Conservation (phyloP, 2,888 invertebrate genomes). For the Macropis europaea region DNA sequence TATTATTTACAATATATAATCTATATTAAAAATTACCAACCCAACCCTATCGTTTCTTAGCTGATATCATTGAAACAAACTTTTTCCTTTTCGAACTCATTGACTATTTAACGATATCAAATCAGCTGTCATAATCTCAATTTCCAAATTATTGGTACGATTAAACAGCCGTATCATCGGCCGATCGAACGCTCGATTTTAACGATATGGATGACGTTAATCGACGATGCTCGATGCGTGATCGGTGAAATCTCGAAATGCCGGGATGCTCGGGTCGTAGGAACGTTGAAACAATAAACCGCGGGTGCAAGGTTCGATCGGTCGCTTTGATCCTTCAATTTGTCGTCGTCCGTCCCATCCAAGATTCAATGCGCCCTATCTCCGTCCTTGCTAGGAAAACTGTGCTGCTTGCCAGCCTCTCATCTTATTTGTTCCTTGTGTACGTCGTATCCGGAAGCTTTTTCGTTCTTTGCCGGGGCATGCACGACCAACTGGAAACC, state of each 20-base stretch:
- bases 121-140: too few relatives aligned
- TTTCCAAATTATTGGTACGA: too few relatives aligned
- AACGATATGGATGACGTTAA: too few relatives aligned
- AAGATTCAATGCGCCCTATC: constrained; percentile 53
- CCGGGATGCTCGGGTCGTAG: neutral
- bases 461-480: constrained; percentile 24
- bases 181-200: too few relatives aligned
- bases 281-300: constrained; percentile 32
- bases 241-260: neutral
- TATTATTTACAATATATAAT: too few relatives aligned
- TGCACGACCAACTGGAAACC: constrained; percentile 46
- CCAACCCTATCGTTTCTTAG: too few relatives aligned
- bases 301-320: neutral
- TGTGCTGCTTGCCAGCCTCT: constrained; percentile 1
- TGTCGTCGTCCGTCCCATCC: constrained; percentile 55
- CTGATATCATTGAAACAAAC: too few relatives aligned
- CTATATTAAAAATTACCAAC: too few relatives aligned
- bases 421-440: constrained; percentile 56
- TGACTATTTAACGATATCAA: too few relatives aligned
- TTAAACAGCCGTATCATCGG: too few relatives aligned
- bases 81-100: too few relatives aligned
- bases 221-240: too few relatives aligned
- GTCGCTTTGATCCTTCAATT: constrained; percentile 61
- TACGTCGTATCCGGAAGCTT: constrained; percentile 11
- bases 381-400: neutral